These are phyloP conservation scores for Grus americana DNA, from an alignment of 2,113 vertebrate genomes.

Conservation along the genomic window DNA sequence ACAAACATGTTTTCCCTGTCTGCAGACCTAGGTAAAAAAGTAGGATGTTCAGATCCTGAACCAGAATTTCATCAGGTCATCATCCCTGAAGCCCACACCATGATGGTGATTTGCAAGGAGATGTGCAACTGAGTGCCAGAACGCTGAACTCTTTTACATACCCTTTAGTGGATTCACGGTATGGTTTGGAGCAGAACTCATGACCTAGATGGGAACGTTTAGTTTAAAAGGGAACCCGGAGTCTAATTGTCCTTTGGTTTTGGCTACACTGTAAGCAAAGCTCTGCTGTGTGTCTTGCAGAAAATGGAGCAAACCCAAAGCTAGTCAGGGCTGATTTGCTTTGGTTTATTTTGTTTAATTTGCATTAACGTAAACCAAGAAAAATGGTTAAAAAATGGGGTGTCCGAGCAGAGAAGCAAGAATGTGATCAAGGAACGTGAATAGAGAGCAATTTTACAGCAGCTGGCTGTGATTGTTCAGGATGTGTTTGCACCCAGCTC, in stretches of 20 bases:
- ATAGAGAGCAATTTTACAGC: neutral
- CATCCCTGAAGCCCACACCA: rapidly evolving
- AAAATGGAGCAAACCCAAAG: neutral
- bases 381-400: neutral
- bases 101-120: neutral
- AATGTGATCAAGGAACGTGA: neutral
- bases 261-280: neutral
- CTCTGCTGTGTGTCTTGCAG: neutral
- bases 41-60: neutral
- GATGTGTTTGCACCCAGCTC: neutral
- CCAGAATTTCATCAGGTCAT: neutral
- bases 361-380: rapidly evolving
- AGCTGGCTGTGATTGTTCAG: rapidly evolving
- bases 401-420: neutral
- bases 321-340: neutral
- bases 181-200: conserved; percentile 40
- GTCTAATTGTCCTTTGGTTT: conserved; percentile 35
- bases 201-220: neutral
- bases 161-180: neutral
- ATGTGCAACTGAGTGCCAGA: neutral
- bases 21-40: neutral
- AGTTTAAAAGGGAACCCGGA: conserved; percentile 14
- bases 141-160: neutral
- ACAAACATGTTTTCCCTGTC: neutral
- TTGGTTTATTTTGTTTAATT: conserved; percentile 8